Evolutionary conservation across 2,888 invertebrate genomes (phyloP).

Genomic region (Pachymerium ferrugineum): DNA sequence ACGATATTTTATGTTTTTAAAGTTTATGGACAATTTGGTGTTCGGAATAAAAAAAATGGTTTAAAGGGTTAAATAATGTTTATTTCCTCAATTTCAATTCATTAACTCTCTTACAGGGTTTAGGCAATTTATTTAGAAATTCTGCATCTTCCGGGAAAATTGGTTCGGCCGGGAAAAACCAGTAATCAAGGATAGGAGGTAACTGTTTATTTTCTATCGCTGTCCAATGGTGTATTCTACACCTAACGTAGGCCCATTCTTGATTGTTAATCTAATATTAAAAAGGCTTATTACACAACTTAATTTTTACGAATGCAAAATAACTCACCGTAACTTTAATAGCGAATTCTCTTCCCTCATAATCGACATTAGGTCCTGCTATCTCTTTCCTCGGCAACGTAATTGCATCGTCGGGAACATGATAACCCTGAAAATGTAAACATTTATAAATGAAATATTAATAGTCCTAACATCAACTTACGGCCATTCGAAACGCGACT

Average conservation of each 20-base stretch:
- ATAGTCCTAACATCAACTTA: slow-evolving; percentile 36
- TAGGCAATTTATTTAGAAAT: slow-evolving; percentile 43
- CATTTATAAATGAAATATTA: background rate
- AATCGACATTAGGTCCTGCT: slow-evolving; percentile 70
- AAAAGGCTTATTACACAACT: background rate
- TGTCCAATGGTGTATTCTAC: slow-evolving; percentile 73
- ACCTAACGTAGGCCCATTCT: slow-evolving; percentile 66
- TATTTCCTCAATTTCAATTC: background rate
- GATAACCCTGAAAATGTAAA: slow-evolving; percentile 49
- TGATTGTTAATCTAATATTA: slow-evolving; percentile 57
- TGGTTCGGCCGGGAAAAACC: slow-evolving; percentile 56
- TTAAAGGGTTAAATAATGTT: no score
- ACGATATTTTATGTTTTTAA: no score
- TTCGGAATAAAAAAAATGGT: no score
- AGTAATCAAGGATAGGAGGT: slow-evolving; percentile 49
- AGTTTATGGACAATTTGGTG: no score
- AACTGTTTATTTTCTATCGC: slow-evolving; percentile 59
- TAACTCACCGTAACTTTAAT: slow-evolving; percentile 65
- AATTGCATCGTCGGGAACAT: slow-evolving; percentile 67
- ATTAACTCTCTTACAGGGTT: slow-evolving; percentile 3
- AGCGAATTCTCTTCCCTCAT: slow-evolving; percentile 73
- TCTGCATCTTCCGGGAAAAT: slow-evolving; percentile 56
- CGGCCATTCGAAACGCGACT: slow-evolving; percentile 67
- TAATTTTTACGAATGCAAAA: background rate
- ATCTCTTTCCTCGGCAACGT: slow-evolving; percentile 67